phyloP scores from a whole-genome alignment of 1,140 invertebrate species.

The Centruroides sculpturatus region DNA sequence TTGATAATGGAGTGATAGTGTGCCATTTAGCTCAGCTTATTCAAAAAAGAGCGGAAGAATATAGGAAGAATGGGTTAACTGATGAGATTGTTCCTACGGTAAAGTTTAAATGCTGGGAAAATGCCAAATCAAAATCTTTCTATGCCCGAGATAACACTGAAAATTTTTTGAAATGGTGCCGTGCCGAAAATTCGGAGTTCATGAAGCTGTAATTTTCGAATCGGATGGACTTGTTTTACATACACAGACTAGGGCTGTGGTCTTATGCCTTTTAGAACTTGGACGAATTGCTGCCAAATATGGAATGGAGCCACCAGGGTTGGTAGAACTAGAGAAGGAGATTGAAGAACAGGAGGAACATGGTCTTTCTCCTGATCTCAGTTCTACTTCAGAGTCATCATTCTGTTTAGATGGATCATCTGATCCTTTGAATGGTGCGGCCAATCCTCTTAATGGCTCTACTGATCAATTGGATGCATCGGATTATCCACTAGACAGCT shows the following conservation, averaged over 20 bases:
- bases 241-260: too few species aligned
- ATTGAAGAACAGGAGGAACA: slow-evolving; percentile 47
- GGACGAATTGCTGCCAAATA: slow-evolving; percentile 48
- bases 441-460: not conserved
- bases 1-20: slow-evolving; percentile 64
- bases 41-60: slow-evolving; percentile 49
- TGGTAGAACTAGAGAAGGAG: slow-evolving; percentile 78
- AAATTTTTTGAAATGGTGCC: slow-evolving; percentile 87
- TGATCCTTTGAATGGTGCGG: too few species aligned
- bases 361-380: not conserved
- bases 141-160: slow-evolving; percentile 84
- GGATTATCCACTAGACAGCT: not conserved
- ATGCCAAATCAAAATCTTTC: slow-evolving; percentile 55
- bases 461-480: not conserved
- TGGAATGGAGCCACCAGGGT: slow-evolving; percentile 66
- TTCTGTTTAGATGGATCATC: not conserved
- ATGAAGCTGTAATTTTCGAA: slow-evolving; percentile 79
- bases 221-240: slow-evolving; percentile 43
- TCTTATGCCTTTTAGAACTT: not conserved
- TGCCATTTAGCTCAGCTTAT: slow-evolving; percentile 61
- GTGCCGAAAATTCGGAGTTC: slow-evolving; percentile 64
- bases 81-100: slow-evolving; percentile 10
- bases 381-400: slow-evolving; percentile 4
- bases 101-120: slow-evolving; percentile 41
- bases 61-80: slow-evolving; percentile 33